Evolutionary conservation across 2,113 vertebrate species (phyloP).

Genomic region (Uropsilus gracilis): DNA sequence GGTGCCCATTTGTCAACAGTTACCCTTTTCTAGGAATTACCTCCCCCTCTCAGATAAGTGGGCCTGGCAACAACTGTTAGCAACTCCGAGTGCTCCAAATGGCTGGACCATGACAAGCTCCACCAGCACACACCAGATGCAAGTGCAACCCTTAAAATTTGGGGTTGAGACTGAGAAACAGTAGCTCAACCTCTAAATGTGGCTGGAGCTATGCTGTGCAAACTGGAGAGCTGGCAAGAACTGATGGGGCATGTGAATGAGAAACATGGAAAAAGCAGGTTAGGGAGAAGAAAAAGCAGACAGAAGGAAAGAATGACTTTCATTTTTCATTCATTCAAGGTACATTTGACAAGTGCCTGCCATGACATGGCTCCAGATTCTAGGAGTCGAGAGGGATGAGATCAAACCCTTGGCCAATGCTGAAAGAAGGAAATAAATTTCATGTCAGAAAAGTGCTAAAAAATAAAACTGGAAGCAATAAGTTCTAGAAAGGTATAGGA

Average conservation of each 20-base stretch:
- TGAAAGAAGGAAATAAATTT: neutral
- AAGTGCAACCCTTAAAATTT: neutral
- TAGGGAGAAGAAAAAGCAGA: neutral
- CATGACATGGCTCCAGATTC: fast-evolving
- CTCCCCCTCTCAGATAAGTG: neutral
- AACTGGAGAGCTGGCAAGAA: fast-evolving
- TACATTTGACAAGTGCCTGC: neutral
- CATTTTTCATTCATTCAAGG: neutral
- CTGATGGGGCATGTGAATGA: fast-evolving
- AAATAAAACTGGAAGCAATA: neutral
- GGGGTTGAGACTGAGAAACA: neutral
- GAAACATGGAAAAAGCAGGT: neutral
- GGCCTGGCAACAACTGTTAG: neutral
- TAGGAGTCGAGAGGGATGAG: neutral
- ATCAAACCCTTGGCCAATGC: neutral
- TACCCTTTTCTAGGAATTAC: neutral
- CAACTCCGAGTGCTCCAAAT: neutral
- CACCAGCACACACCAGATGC: neutral
- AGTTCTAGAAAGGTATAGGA: neutral
- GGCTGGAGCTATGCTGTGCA: too few relatives aligned
- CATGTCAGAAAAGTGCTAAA: neutral
- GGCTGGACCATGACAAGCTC: neutral
- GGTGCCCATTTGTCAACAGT: neutral
- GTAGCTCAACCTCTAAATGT: neutral
- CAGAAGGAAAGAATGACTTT: neutral